Base-by-base conservation (phyloP, 2,113 vertebrate genomes). In the Sardina pilchardus region DNA sequence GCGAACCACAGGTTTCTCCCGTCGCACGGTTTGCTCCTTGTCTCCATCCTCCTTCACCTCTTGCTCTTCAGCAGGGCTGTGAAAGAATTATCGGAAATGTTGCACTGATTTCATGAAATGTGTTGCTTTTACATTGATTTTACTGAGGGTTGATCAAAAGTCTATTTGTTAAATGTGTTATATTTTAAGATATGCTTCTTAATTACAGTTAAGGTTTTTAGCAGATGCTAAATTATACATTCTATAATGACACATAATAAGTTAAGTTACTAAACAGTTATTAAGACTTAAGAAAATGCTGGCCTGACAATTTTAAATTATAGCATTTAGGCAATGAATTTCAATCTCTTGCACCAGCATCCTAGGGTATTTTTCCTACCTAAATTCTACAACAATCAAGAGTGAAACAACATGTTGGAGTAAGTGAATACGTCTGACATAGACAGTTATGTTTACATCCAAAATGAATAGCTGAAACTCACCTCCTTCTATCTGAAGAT, bases 1-100 rank as follows among this genome's bases (percentile, higher is more conserved):
- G 67, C 98, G 96, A 83, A 99, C 98, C 6, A 98, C 95, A 0
- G 95, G 98, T 87, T 99, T 99, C 86, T 97, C 97, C 89, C 98
- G 95, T 90, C 97, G 98, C 0, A 94, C 92, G 84, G 89, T 93
- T 44, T 92, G 88, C 44, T 98, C 97, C 0, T 59, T 93, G 39
- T 92, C 93, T 87, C 87, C 94, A 84, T 95, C 96, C 34, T 94
- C 93, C 47, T 96, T 95, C 47, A 39, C 10, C 30, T 12, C n/a
- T 71, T 96, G 88, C 86, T 92, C 83, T 71, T 96, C 95, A 86
- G 93, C 94, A 83, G 92, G 93, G 88, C 96, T 96, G 90, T 90
- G 90, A 56, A 3, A 86, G 86, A 86, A 86, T 4, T 19, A 71
- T 71, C 43, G 48, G 26, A 71, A 36, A 16, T 14, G 34, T 78